Base-by-base conservation (phyloP, 2,888 invertebrate species). In the Erebia aethiops region DNA sequence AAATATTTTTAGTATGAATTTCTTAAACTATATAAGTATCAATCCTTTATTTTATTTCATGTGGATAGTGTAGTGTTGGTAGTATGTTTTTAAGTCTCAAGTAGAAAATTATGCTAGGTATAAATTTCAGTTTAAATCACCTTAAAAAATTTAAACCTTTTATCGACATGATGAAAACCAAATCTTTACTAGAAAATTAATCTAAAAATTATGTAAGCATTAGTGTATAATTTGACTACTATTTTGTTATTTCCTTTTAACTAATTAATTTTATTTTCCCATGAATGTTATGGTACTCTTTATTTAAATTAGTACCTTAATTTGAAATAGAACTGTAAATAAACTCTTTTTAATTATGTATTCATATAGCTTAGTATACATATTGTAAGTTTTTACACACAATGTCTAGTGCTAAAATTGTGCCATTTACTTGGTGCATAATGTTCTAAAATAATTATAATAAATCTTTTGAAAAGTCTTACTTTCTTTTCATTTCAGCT, bases 371-470 rank as follows among this genome's bases (percentile, higher is more conserved):
- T 26, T 35, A 35, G 35, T 35, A 35, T 35, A 35, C 35, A 35
- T 77, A 78, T 79, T 83, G 80, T 87, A 87, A 87, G 81, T 88
- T 91, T 91, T 89, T 92, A 91, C 90, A 87, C 84, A 77, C 11
- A 26, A 26, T 83, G 77, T 78, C 80, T 87, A 84, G 81, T 80
- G 76, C 73, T 85, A 84, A 84, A 79, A 79, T 79, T 54, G 88
- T 90, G 91, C 91, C 90, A 91, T 89, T 86, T 81, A 81, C 64
- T 80, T 83, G 91, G 90, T 87, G 81, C 81, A 74, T 79, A 80
- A 81, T 86, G 84, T 85, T 87, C 82, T 87, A 82, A 82, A 87
- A 84, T 87, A 87, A 86, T 82, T 84, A 54, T 82, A 87, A 87
- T 85, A 86, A 87, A 75, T 68, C 71, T 73, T 73, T 74, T 72